phyloP scores from a whole-genome alignment of 2,888 invertebrate species.

The Eremobia ochroleuca region DNA sequence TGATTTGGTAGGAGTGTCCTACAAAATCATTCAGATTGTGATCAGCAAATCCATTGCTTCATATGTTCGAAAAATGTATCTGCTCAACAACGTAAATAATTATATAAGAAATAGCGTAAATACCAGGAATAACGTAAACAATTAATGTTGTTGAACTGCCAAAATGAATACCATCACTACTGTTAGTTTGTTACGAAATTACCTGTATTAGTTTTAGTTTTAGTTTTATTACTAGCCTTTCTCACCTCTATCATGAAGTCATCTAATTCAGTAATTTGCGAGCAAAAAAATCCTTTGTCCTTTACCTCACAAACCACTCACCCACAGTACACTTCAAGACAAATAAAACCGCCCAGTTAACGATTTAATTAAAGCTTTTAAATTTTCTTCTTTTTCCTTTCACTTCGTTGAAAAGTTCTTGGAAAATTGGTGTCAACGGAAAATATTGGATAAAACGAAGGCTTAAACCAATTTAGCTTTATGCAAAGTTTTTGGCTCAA shows the following conservation, averaged over 20 bases:
- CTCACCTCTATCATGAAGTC: background rate
- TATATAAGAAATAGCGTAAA: too few relatives aligned
- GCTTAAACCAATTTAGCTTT: constrained; percentile 47
- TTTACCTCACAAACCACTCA: constrained; percentile 13
- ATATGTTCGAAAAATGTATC: too few relatives aligned
- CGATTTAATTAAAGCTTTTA: constrained; percentile 61
- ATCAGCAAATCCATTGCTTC: too few relatives aligned
- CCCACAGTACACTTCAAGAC: constrained; percentile 30
- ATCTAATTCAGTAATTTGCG: background rate
- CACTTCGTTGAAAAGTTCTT: constrained; percentile 22
- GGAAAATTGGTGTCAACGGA: constrained; percentile 27
- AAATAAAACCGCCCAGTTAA: constrained; percentile 29
- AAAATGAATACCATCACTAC: too few relatives aligned
- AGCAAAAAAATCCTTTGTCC: constrained; percentile 18
- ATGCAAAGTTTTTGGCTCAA: constrained; percentile 44
- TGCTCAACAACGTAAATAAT: too few relatives aligned
- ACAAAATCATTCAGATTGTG: too few relatives aligned
- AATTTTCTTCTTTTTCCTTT: constrained; percentile 10
- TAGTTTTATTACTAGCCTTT: background rate
- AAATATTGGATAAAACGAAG: constrained; percentile 45
- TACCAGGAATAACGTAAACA: too few relatives aligned
- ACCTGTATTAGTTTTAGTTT: too few relatives aligned
- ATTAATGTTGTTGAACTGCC: too few relatives aligned
- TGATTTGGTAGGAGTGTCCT: too few relatives aligned
- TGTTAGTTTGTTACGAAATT: too few relatives aligned